phyloP scores from a whole-genome alignment of 2,113 vertebrate genomes.

The Oncorhynchus nerka region DNA sequence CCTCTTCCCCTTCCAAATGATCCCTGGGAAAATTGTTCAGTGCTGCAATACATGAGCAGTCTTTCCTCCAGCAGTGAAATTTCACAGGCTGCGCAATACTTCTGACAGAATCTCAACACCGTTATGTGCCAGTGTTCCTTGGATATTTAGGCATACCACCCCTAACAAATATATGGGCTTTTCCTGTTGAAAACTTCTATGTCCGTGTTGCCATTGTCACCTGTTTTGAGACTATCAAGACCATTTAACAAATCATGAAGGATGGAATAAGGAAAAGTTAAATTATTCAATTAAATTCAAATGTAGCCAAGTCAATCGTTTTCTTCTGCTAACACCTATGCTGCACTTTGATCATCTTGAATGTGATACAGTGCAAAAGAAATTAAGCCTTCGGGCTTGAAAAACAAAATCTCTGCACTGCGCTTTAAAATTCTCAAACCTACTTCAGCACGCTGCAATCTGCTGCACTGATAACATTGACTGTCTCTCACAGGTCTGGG shows the following conservation, averaged over 20 bases:
- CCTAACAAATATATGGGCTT: not conserved
- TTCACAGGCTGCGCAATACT: not conserved
- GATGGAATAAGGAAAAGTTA: too few species aligned
- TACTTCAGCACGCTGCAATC: slow-evolving; percentile 36
- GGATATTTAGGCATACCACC: not conserved
- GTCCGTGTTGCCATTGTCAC: not conserved
- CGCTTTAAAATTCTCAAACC: slow-evolving; percentile 38
- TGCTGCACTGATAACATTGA: slow-evolving; percentile 51
- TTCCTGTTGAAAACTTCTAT: not conserved
- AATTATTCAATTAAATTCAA: not conserved
- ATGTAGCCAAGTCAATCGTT: too few species aligned
- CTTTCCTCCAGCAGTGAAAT: not conserved
- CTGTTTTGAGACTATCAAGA: not conserved
- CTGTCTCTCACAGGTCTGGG: slow-evolving; percentile 21
- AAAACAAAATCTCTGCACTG: slow-evolving; percentile 12
- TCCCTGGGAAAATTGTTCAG: not conserved
- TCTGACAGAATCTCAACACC: not conserved
- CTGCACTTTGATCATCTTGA: not conserved
- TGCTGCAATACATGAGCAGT: not conserved
- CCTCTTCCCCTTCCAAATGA: not conserved
- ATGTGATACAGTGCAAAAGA: slow-evolving; percentile 18
- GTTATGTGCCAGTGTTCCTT: not conserved
- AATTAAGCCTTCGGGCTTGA: not conserved
- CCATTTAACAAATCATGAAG: not conserved
- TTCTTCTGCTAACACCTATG: not conserved